Conservation (phyloP, 2,888 invertebrate species). For the Heteromyza rotundicornis region DNA sequence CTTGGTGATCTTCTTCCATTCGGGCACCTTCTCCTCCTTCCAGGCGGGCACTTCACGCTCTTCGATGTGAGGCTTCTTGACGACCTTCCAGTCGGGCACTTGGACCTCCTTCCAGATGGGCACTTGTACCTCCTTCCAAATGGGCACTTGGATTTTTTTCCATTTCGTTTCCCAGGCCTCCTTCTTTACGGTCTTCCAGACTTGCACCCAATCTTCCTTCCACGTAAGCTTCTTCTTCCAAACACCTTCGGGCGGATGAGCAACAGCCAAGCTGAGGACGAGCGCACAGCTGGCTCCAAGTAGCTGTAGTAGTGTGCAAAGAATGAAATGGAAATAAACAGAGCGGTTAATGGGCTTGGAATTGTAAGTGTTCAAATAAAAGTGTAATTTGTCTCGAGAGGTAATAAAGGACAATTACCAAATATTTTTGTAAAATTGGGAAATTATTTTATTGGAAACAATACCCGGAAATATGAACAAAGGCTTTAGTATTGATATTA, state of each 20-base stretch:
- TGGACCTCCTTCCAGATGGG: conserved; percentile 78
- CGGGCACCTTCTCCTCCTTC: conserved; percentile 76
- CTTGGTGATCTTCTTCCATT: conserved; percentile 66
- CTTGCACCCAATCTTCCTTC: conserved; percentile 77
- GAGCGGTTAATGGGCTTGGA: no score
- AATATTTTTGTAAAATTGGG: no score
- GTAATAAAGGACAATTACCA: no score
- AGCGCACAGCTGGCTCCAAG: conserved; percentile 58
- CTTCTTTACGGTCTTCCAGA: conserved; percentile 79
- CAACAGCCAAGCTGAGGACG: conserved; percentile 51
- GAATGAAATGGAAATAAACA: neutral
- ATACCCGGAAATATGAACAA: no score
- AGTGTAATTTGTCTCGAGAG: no score
- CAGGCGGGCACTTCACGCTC: conserved; percentile 78
- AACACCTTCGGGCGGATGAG: conserved; percentile 69
- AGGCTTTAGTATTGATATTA: no score
- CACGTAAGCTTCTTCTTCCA: conserved; percentile 84
- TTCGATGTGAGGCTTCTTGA: conserved; percentile 65
- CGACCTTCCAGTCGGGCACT: conserved; percentile 77
- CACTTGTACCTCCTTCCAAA: conserved; percentile 80
- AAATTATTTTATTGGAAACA: no score
- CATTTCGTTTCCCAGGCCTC: conserved; percentile 76
- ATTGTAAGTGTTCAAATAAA: no score
- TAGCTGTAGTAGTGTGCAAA: conserved; percentile 43
- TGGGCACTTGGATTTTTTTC: conserved; percentile 76